Base-by-base conservation (phyloP, 2,113 vertebrate genomes). In the Melozone crissalis region DNA sequence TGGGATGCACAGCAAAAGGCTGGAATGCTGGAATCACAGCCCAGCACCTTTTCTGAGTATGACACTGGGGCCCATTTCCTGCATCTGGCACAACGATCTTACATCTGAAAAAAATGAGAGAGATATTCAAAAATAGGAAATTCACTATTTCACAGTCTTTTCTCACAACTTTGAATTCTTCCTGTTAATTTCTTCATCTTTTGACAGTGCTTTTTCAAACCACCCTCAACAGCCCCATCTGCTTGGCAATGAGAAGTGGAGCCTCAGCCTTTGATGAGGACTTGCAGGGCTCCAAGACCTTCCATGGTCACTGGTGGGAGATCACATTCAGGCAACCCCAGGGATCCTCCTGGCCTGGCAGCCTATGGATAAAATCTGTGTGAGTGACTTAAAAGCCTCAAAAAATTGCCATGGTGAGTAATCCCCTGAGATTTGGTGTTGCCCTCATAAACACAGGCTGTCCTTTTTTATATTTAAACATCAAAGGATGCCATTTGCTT, bases 51-150 rank as follows among this genome's bases (percentile, higher is more conserved):
- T 61, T 51, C 72, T 43, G 59, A 73, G 13, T 2, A 35, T 10
- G 3, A 7, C 0, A 0, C 46, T 2, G 2, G 57, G 33, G 62
- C 62, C 66, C 41, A 1, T 33, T 67, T 1, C 1, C 17, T 86
- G 14, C 51, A 44, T 44, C 30, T 68, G 81, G n/a, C 71, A 87
- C 76, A 63, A 41, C 2, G 8, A 49, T 11, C 2, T 14, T 21
- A 15, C 9, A 23, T 21, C 17, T 79, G 68, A 79, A 84, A 90
- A 57, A 44, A 75, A 58, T 4, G 8, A 57, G 31, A 47, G 21
- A 14, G 9, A 62, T 33, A 72, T 12, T 67, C 0, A 82, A 84
- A 88, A 86, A 61, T 59, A 57, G 24, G 41, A 78, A 49, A 75
- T 35, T 63, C 13, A 15, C 17, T 41, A 18, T 62, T 33, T 75